These are phyloP conservation scores for Diploptera punctata DNA, from an alignment of 2,888 invertebrate species.

Conservation along the genomic window DNA sequence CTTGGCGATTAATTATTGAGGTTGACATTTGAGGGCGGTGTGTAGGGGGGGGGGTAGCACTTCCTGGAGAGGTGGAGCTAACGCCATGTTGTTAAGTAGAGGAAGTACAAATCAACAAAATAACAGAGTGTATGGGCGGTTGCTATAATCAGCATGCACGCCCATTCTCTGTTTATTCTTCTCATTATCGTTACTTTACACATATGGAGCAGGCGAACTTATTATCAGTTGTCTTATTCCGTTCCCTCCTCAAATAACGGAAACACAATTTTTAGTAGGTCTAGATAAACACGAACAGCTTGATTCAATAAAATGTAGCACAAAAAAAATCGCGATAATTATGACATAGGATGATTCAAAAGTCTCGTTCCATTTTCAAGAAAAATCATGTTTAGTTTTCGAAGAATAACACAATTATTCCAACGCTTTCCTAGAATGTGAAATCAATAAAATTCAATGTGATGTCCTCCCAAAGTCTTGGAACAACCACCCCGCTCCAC, in stretches of 20 bases:
- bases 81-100: constrained; percentile 26
- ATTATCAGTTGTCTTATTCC: too few relatives aligned
- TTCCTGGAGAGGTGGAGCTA: constrained; percentile 29
- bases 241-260: too few relatives aligned
- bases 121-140: neutral
- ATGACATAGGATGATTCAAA: too few relatives aligned
- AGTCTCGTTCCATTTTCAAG: too few relatives aligned
- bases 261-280: too few relatives aligned
- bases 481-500: neutral
- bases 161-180: constrained; percentile 19
- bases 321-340: too few relatives aligned
- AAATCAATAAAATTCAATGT: neutral
- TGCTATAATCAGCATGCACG: constrained; percentile 1
- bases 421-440: neutral
- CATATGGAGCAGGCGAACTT: too few relatives aligned
- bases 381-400: neutral
- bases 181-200: too few relatives aligned
- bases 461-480: neutral
- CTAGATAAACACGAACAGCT: too few relatives aligned
- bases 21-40: constrained; percentile 7
- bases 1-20: constrained; percentile 9
- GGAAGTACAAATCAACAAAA: constrained; percentile 25
- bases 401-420: neutral
- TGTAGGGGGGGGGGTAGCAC: neutral
- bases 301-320: too few relatives aligned